These are phyloP conservation scores for Euphydryas editha DNA, from an alignment of 2,888 invertebrate genomes.

Conservation along the genomic window DNA sequence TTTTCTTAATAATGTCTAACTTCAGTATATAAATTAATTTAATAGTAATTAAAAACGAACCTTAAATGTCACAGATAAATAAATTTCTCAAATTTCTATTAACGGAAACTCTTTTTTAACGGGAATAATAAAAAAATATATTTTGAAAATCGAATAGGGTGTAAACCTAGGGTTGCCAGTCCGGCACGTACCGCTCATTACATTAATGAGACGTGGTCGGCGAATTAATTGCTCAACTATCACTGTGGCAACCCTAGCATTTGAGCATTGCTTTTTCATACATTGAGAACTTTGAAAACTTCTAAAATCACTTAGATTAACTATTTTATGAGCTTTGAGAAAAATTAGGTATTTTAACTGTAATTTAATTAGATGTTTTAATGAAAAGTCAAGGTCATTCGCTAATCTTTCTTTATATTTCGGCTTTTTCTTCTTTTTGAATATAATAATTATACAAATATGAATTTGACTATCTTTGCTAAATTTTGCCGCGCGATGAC, in stretches of 20 bases:
- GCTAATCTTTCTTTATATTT: too few relatives aligned
- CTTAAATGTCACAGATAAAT: too few relatives aligned
- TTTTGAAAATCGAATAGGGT: slow-evolving; percentile 17
- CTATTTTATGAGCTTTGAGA: neutral
- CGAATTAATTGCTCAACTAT: slow-evolving; percentile 65
- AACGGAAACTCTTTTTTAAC: too few relatives aligned
- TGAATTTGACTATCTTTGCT: too few relatives aligned
- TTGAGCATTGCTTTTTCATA: slow-evolving; percentile 13
- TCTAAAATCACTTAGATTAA: slow-evolving; percentile 9
- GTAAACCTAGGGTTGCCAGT: slow-evolving; percentile 19
- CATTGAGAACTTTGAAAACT: neutral
- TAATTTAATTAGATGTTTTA: neutral
- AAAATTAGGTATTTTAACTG: neutral
- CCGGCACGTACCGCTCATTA: slow-evolving; percentile 59
- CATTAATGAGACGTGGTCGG: slow-evolving; percentile 67
- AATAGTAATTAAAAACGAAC: too few relatives aligned
- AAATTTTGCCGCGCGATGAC: too few relatives aligned
- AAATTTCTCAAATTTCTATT: too few relatives aligned
- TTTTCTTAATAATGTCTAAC: too few relatives aligned
- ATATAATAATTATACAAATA: too few relatives aligned
- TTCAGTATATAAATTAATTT: too few relatives aligned
- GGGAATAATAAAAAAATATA: neutral
- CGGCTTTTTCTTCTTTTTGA: too few relatives aligned
- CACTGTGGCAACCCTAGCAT: slow-evolving; percentile 38
- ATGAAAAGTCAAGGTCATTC: too few relatives aligned